Base-by-base conservation (phyloP, 2,888 invertebrate species). In the Hanleya hanleyi region DNA sequence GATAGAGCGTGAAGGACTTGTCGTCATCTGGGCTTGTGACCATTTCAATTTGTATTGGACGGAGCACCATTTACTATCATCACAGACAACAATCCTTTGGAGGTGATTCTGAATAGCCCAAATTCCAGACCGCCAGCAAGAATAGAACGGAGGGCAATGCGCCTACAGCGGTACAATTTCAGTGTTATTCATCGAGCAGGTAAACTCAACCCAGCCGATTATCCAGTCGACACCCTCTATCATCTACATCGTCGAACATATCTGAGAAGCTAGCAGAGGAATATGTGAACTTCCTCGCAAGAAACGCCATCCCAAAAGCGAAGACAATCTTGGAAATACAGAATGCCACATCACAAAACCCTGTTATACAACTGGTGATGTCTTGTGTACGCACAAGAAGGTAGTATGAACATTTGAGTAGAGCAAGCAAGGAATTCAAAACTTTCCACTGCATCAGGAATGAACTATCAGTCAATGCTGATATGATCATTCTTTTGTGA, bases 1-100 rank as follows among this genome's bases (percentile, higher is more conserved):
- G 65, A 69, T 65, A 36, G 71, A 76, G 41, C 38, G 70, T 38
- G 77, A 82, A 67, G 49, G 70, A 26, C 57, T 77, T 15, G 77
- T 71, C 6, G 64, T 81, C 12, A 64, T 70, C 32, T 74, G 73
- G 79, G 71, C 75, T 33, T 73, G 66, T 32, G 71, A 77, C 33
- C 71, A 79, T 38, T 81, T 82, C 69, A 49, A 74, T 22, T 41
- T 70, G 51, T 79, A 79, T 38, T 81, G 9, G 36, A 72, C 38
- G 78, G 76, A 15, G 33, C 7, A 22, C 22, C 9, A n/a, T 51
- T 51, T n/a, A 26, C n/a, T 9, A 18, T 51, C 22, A n/a, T 51
- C 22, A 57, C 61, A 3, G 61, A 2, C 26, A 26, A 57, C 15
- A 57, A 57, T 61, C 80, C 80, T n/a, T 37, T 80, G 47, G 47